Base-by-base conservation (phyloP, 2,113 vertebrate genomes). In the Chroicocephalus ridibundus region DNA sequence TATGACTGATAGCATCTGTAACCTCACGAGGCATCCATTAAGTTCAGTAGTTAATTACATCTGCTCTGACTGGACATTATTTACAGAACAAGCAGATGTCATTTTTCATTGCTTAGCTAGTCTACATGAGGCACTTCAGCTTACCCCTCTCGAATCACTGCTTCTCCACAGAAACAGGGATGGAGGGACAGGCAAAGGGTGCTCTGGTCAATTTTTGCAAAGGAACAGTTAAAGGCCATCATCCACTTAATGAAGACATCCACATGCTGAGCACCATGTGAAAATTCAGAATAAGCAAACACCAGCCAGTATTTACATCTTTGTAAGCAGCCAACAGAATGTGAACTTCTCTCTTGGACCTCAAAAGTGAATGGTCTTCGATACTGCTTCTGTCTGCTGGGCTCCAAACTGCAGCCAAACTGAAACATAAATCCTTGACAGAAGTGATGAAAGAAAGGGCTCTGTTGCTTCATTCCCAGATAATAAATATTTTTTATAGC, bases 1-100 rank as follows among this genome's bases (percentile, higher is more conserved):
- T 95, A 94, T 97, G 97, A 97, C 86, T 94, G 95, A 96, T 97
- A 94, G 94, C 93, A 90, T 96, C 94, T 93, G 86, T 95, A 96
- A 97, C 90, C 94, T 97, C 92, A 86, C 3, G 4, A 65, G 83
- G 79, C 95, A 96, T 94, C 96, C 97, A 96, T 96, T 97, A 96
- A 92, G 88, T 80, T 94, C 90, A 86, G 88, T 36, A 79, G 93
- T 96, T 97, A 96, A 96, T 97, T 96, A 94, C 88, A 96, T 97
- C 95, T 97, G 85, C 94, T 96, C 91, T 79, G 93, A 58, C 78
- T 93, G 88, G 94, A 91, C 96, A 83, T 97, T 94, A 97, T 92
- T 97, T 96, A 97, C 88, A 93, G 92, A 88, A 88, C n/a, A 88
- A 92, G 89, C 89, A 93, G 71, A 93, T 90, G 79, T 71, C 66